Conservation (phyloP, 2,113 vertebrate species). For the Mystacornis crossleyi region DNA sequence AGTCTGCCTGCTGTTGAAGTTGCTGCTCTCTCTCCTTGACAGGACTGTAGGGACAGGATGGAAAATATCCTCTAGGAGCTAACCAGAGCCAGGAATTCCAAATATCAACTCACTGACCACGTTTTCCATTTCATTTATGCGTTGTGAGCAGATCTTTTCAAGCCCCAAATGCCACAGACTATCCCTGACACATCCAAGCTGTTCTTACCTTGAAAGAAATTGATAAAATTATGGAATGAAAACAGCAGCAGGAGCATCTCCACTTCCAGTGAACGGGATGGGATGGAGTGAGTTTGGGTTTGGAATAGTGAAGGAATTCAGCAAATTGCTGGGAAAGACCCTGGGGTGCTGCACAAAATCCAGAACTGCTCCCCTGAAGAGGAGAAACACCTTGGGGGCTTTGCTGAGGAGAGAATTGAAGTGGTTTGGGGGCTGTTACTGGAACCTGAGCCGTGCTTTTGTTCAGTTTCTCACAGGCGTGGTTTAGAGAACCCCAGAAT, state of each 20-base stretch:
- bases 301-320: neutral
- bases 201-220: neutral
- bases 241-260: neutral
- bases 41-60: neutral
- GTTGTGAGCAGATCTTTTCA: neutral
- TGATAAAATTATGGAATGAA: neutral
- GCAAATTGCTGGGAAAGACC: fast-evolving
- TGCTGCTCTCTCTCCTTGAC: neutral
- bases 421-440: neutral
- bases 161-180: neutral
- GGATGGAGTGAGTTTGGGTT: neutral
- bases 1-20: conserved; percentile 3
- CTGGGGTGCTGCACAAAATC: neutral
- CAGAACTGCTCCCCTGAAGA: neutral
- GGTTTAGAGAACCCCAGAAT: neutral
- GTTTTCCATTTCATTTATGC: neutral
- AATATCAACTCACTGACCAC: neutral
- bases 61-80: neutral
- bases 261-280: fast-evolving
- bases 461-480: neutral
- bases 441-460: neutral
- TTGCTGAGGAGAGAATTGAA: neutral
- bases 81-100: neutral
- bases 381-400: neutral
- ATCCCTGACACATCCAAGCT: neutral